Conservation (phyloP, 2,888 invertebrate species). For the Meiosimyza platycephala region DNA sequence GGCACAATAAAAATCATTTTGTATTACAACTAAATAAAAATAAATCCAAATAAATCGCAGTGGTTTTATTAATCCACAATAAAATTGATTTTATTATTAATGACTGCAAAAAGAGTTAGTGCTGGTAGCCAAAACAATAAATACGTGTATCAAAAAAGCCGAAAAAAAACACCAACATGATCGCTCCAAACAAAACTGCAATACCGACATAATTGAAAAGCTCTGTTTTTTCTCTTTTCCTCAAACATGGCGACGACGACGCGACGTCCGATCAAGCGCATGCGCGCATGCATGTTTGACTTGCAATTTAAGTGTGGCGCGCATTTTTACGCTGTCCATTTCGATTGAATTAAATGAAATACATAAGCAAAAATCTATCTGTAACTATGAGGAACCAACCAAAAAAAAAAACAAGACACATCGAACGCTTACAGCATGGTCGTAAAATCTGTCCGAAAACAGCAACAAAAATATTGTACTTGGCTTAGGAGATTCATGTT, state of each 20-base stretch:
- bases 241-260: neutral
- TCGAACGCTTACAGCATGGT: conserved; percentile 22
- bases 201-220: neutral
- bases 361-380: conserved; percentile 24
- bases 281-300: conserved; percentile 35
- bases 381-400: conserved; percentile 1
- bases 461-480: conserved; percentile 51
- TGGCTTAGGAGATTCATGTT: conserved; percentile 61
- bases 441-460: conserved; percentile 43
- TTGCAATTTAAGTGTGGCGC: conserved; percentile 35
- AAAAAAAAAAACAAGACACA: conserved; percentile 10
- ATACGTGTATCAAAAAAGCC: neutral
- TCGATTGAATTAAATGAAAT: conserved; percentile 37
- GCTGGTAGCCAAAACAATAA: neutral
- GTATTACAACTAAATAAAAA: too few relatives aligned
- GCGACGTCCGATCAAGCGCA: neutral
- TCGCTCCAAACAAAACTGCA: neutral
- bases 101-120: too few relatives aligned
- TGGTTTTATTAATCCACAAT: too few relatives aligned
- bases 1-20: too few relatives aligned
- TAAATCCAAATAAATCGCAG: too few relatives aligned
- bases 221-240: neutral
- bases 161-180: neutral
- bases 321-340: conserved; percentile 37
- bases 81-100: too few relatives aligned